Base-by-base conservation (phyloP, 2,113 vertebrate genomes). In the Prolemur simus region DNA sequence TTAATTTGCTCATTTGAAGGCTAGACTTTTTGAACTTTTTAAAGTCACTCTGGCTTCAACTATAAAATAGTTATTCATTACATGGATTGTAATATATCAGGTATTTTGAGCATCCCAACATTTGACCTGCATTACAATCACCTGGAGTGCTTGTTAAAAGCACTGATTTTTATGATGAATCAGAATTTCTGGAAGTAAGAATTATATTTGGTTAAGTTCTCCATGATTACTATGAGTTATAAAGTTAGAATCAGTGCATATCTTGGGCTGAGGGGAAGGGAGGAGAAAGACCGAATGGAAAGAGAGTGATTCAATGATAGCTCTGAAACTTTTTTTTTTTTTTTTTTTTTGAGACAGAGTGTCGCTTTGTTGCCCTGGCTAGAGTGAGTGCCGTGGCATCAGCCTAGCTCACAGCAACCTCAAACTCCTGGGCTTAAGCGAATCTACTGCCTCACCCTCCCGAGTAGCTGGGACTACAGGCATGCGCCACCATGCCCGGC, bases 251-350 rank as follows among this genome's bases (percentile, higher is more conserved):
- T 64, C 10, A 77, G 6, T 73, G 27, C 2, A 58, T 63, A 4
- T 81, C 39, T 77, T 80, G 42, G 80, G 9, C 71, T 54, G 23
- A 71, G 56, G 34, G 34, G 27, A 78, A 83, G 32, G 15, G 15
- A 95, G 17, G 74, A 87, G 18, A 71, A 56, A 60, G 39, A 94
- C 20, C 2, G 11, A 73, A 29, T 80, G 15, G 34, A 42, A 7
- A 2, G 34, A 42, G 8, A 2, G 11, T 68, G 29, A 71, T 21
- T 60, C 73, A 89, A 21, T 60, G 29, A 74, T 42, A 47, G 4
- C 34, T 93, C 21, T 82, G 37, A 96, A 66, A 27, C 47, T 94
- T 88, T 11, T n/a, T n/a, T n/a, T n/a, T n/a, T n/a, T n/a, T n/a
- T n/a, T n/a, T n/a, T n/a, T n/a, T n/a, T n/a, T n/a, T n/a, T n/a